phyloP scores from a whole-genome alignment of 2,113 vertebrate species.

The Micronycteris hirsuta region DNA sequence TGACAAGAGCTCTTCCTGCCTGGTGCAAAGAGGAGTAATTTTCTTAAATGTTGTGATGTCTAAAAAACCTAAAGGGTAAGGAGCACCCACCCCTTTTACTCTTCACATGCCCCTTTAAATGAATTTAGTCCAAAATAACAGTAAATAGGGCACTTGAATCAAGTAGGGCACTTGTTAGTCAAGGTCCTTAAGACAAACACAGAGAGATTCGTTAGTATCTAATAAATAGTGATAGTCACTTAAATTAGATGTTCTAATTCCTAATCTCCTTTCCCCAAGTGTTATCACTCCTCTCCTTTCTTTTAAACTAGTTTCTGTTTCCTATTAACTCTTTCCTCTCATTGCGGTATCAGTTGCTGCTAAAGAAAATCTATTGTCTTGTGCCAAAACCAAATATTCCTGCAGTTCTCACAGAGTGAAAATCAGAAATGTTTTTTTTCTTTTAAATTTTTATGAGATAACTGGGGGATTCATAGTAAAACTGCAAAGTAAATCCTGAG shows the following conservation, averaged over 20 bases:
- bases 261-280: not conserved
- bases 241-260: not conserved
- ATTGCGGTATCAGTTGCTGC: not conserved
- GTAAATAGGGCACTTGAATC: not conserved
- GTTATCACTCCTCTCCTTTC: not conserved
- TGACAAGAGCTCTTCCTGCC: not conserved
- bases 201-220: not conserved
- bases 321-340: not conserved
- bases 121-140: constrained; percentile 1
- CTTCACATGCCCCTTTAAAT: not conserved
- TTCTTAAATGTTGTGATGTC: not conserved
- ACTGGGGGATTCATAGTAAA: not conserved
- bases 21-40: not conserved
- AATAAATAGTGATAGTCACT: not conserved
- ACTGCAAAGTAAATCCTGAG: not conserved
- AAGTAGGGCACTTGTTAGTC: not conserved
- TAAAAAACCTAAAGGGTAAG: not conserved
- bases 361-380: not conserved
- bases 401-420: not conserved
- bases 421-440: not conserved
- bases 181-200: not conserved
- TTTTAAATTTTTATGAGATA: not conserved
- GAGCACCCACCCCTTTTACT: not conserved
- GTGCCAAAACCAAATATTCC: not conserved
- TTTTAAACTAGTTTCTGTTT: not conserved